Evolutionary conservation across 2,888 invertebrate species (phyloP).

Genomic region (Platycheirus albimanus): DNA sequence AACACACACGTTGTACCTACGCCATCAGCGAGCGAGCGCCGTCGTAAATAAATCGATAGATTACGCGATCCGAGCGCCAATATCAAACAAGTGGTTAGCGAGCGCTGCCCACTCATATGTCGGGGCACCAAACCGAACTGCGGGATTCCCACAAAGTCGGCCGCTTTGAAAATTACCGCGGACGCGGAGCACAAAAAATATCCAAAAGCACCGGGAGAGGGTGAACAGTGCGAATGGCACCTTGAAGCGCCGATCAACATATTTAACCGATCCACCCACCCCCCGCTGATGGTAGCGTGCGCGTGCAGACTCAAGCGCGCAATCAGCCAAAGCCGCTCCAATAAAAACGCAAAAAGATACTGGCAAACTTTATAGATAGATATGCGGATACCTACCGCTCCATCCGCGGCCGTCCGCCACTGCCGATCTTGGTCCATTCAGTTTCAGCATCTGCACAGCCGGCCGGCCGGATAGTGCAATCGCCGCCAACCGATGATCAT

Average conservation of each 20-base stretch:
- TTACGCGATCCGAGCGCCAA: slow-evolving; percentile 42
- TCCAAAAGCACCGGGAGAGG: slow-evolving; percentile 47
- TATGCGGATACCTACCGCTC: slow-evolving; percentile 56
- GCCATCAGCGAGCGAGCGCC: slow-evolving; percentile 7
- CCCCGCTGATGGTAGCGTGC: slow-evolving; percentile 19
- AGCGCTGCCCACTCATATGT: slow-evolving; percentile 56
- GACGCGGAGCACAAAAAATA: slow-evolving; percentile 3
- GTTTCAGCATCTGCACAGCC: slow-evolving; percentile 19
- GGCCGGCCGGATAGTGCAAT: slow-evolving; percentile 67
- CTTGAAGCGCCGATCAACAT: slow-evolving; percentile 66
- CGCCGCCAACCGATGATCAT: slow-evolving; percentile 74
- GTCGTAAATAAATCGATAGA: slow-evolving; percentile 69
- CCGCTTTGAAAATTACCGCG: slow-evolving; percentile 10
- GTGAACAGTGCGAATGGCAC: slow-evolving; percentile 71
- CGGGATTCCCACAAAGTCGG: slow-evolving; percentile 40
- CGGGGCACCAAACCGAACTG: background rate
- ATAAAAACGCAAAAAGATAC: slow-evolving; percentile 64
- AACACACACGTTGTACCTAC: slow-evolving; percentile 70
- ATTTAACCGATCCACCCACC: slow-evolving; percentile 50
- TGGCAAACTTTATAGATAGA: slow-evolving; percentile 51
- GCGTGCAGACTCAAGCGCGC: slow-evolving; percentile 26
- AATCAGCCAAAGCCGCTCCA: slow-evolving; percentile 67
- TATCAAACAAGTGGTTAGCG: slow-evolving; percentile 63
- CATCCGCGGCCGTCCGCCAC: too few species aligned
- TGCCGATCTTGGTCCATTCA: slow-evolving; percentile 17